Evolutionary conservation across 1,140 invertebrate genomes (phyloP).

Genomic region (Drosophila quadrilineata): DNA sequence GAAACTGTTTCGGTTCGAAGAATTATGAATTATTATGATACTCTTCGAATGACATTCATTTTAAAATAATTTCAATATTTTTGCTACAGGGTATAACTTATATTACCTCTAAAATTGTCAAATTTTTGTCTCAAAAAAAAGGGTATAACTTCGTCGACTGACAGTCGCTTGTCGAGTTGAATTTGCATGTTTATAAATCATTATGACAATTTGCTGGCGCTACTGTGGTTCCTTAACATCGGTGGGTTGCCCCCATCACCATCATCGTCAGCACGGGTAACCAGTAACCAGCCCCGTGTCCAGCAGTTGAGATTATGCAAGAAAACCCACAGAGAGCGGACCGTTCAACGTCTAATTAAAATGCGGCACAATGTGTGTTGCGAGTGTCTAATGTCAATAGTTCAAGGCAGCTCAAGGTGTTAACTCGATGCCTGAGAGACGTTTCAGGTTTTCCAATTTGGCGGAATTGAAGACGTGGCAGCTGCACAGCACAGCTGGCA

Average conservation of each 20-base stretch:
- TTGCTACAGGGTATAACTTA: too few relatives aligned
- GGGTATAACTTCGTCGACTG: neutral
- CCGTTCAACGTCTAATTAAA: conserved; percentile 49
- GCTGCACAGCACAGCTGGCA: conserved; percentile 28
- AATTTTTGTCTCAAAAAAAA: too few relatives aligned
- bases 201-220: conserved; percentile 60
- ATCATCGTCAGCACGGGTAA: too few relatives aligned
- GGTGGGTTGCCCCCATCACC: neutral
- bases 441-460: neutral
- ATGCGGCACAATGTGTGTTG: conserved; percentile 30
- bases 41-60: neutral
- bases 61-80: too few relatives aligned
- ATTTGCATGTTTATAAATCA: conserved; percentile 60
- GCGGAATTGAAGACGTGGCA: conserved; percentile 38
- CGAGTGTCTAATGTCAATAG: conserved; percentile 50
- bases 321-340: conserved; percentile 33
- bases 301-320: conserved; percentile 40
- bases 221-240: conserved; percentile 47
- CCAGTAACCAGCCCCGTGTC: neutral
- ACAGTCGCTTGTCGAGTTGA: neutral
- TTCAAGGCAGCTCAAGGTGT: conserved; percentile 58
- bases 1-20: neutral
- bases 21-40: conserved; percentile 25
- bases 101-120: too few relatives aligned
- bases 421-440: conserved; percentile 28